Conservation (phyloP, 2,888 invertebrate species). For the Diarsia mendica region DNA sequence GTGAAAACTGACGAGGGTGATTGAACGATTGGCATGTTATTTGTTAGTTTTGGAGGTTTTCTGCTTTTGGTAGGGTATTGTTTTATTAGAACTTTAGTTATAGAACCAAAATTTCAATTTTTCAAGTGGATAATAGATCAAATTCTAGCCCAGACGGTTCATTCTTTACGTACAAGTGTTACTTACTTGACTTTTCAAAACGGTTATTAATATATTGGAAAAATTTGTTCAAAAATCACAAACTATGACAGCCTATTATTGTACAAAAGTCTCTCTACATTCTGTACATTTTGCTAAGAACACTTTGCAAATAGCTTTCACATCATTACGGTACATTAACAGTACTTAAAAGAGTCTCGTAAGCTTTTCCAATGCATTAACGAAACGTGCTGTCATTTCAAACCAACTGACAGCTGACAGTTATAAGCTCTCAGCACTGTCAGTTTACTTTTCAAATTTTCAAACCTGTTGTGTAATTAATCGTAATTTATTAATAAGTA, state of each 20-base stretch:
- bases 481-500: background rate
- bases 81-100: background rate
- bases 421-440: constrained; percentile 41
- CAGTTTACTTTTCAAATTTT: constrained; percentile 26
- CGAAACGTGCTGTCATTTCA: constrained; percentile 50
- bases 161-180: background rate
- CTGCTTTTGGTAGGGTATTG: background rate
- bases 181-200: background rate
- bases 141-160: background rate
- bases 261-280: background rate
- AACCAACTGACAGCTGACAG: constrained; percentile 44
- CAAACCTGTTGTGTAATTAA: constrained; percentile 14
- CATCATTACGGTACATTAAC: constrained; percentile 4
- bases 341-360: constrained; percentile 6
- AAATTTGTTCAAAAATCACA: background rate
- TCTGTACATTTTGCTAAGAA: background rate
- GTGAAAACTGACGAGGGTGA: constrained; percentile 30
- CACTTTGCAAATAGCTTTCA: constrained; percentile 7
- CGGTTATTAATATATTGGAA: too few relatives aligned
- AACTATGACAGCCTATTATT: background rate
- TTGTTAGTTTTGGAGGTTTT: constrained; percentile 3
- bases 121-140: background rate
- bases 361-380: constrained; percentile 45
- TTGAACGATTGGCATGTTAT: constrained; percentile 27
- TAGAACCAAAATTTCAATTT: background rate